Evolutionary conservation across 2,888 invertebrate species (phyloP).

Genomic region (Ceratothoa steindachneri): DNA sequence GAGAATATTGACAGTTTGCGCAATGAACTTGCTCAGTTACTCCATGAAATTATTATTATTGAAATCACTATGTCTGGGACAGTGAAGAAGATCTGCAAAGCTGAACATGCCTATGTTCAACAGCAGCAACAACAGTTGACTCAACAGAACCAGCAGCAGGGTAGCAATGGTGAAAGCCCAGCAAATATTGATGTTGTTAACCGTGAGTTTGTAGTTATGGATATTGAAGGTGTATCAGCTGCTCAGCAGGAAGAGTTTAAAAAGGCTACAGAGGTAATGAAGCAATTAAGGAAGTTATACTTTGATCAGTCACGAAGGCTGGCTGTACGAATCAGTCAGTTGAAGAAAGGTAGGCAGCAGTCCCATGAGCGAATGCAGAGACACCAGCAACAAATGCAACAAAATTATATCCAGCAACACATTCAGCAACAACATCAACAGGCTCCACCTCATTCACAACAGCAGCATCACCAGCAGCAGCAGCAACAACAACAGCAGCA

Average conservation of each 20-base stretch:
- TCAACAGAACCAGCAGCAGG: slow-evolving; percentile 30
- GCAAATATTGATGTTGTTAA: slow-evolving; percentile 8
- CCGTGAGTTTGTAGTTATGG: slow-evolving; percentile 9
- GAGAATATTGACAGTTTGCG: slow-evolving; percentile 45
- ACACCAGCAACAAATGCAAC: slow-evolving; percentile 44
- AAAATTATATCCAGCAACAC: slow-evolving; percentile 46
- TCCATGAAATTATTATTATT: slow-evolving; percentile 39
- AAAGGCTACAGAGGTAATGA: slow-evolving; percentile 47
- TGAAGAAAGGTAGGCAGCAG: slow-evolving; percentile 45
- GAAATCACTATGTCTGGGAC: slow-evolving; percentile 42
- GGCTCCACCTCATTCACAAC: slow-evolving; percentile 30
- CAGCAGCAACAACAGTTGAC: slow-evolving; percentile 38
- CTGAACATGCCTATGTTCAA: slow-evolving; percentile 26
- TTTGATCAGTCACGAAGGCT: slow-evolving; percentile 46
- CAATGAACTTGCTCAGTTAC: slow-evolving; percentile 36
- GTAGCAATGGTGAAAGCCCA: slow-evolving; percentile 15
- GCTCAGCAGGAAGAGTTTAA: slow-evolving; percentile 34
- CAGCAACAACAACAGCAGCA: slow-evolving; percentile 27
- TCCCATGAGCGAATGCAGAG: slow-evolving; percentile 46
- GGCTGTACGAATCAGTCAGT: slow-evolving; percentile 46
- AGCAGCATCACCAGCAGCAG: slow-evolving; percentile 31
- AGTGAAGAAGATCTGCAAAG: slow-evolving; percentile 33
- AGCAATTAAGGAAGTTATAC: slow-evolving; percentile 44
- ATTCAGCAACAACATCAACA: slow-evolving; percentile 39
- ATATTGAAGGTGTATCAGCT: slow-evolving; percentile 31